These are phyloP conservation scores for Ptilonorhynchus violaceus DNA, from an alignment of 2,113 vertebrate genomes.

Conservation along the genomic window DNA sequence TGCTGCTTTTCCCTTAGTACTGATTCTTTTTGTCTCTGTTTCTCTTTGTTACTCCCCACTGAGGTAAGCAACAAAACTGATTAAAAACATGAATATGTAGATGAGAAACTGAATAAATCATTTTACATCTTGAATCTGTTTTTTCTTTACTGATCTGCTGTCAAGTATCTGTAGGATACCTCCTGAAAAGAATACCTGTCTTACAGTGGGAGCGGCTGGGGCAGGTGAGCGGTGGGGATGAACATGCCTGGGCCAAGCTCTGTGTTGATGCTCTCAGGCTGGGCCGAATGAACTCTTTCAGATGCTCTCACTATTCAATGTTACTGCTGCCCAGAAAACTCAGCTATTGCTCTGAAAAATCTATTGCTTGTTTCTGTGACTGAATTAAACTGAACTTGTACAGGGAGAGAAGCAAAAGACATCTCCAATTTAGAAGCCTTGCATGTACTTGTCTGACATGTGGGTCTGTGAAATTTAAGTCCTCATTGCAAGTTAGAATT, in stretches of 20 bases:
- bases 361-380: neutral
- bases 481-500: neutral
- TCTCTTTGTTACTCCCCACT: too few relatives aligned
- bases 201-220: neutral
- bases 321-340: neutral
- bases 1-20: neutral
- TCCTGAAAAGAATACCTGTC: fast-evolving
- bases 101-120: neutral
- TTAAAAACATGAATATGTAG: neutral
- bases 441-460: neutral
- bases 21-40: neutral
- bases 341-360: neutral
- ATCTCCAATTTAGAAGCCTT: neutral
- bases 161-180: neutral
- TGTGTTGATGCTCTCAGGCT: neutral
- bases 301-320: neutral
- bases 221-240: neutral
- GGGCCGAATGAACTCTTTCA: neutral
- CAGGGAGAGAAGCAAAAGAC: neutral
- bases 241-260: neutral
- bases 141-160: neutral
- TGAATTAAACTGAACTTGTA: neutral
- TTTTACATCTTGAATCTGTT: neutral
- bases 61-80: neutral
- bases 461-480: neutral